Evolutionary conservation across 2,113 vertebrate genomes (phyloP).

Genomic region (Sitta europaea): DNA sequence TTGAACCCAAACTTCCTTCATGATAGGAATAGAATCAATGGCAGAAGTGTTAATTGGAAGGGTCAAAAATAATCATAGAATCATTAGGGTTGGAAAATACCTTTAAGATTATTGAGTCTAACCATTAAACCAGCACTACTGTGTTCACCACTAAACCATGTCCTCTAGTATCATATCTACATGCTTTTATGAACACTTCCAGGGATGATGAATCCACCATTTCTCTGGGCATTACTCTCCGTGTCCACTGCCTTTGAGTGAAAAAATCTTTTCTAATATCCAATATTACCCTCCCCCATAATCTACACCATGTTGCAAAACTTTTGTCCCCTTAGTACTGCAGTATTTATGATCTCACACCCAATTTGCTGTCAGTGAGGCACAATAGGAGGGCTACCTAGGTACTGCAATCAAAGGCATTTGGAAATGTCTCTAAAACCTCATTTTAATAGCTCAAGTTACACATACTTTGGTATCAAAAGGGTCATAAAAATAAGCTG

Average conservation of each 20-base stretch:
- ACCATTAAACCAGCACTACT: not conserved
- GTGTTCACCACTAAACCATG: not conserved
- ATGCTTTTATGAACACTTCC: not conserved
- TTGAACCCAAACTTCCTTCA: not conserved
- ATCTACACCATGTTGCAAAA: not conserved
- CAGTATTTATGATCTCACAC: not conserved
- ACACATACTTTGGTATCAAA: not conserved
- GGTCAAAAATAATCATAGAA: not conserved
- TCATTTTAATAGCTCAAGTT: not conserved
- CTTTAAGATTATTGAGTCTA: not conserved
- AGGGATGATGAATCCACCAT: not conserved
- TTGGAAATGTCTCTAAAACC: not conserved
- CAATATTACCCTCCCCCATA: not conserved
- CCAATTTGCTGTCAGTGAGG: fast-evolving
- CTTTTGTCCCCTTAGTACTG: not conserved
- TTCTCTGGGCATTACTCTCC: not conserved
- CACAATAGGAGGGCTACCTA: not conserved
- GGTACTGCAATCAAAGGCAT: not conserved
- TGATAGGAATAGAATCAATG: fast-evolving
- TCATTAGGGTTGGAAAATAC: not conserved
- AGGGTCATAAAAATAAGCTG: not conserved
- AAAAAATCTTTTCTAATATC: not conserved
- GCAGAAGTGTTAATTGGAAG: not conserved
- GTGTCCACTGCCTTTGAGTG: not conserved
- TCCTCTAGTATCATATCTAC: not conserved